Conservation (phyloP, 2,888 invertebrate genomes). For the Phengaris alcon region DNA sequence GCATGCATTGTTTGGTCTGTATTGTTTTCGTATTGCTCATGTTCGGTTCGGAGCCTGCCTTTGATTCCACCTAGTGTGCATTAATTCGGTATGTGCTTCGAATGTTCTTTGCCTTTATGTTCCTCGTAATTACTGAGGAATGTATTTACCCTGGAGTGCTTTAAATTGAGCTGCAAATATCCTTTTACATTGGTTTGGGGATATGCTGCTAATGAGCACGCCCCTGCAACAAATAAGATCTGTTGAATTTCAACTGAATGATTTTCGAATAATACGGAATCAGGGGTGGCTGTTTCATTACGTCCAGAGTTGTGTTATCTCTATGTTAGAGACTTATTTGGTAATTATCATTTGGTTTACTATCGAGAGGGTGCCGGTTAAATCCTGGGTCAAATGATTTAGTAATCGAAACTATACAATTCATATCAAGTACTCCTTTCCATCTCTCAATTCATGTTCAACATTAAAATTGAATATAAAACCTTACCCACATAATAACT, state of each 20-base stretch:
- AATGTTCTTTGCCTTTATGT: slow-evolving; percentile 23
- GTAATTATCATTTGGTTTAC: no score
- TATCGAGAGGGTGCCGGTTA: no score
- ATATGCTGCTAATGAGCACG: not conserved
- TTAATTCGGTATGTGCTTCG: slow-evolving; percentile 35
- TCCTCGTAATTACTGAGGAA: slow-evolving; percentile 15
- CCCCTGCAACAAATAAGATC: not conserved
- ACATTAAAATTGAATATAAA: not conserved
- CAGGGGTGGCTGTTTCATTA: not conserved
- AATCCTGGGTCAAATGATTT: no score
- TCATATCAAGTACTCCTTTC: not conserved
- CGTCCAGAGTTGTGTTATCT: not conserved
- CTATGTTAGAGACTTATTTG: no score
- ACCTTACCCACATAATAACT: not conserved
- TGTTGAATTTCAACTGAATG: not conserved
- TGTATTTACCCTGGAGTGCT: not conserved
- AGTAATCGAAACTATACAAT: no score
- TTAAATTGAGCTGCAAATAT: slow-evolving; percentile 15
- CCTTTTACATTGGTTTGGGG: slow-evolving; percentile 8
- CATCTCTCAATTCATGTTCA: not conserved
- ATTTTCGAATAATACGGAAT: not conserved
- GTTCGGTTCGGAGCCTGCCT: slow-evolving; percentile 37
- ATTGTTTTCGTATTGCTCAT: slow-evolving; percentile 38
- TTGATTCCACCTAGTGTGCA: slow-evolving; percentile 35
- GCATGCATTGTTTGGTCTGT: slow-evolving; percentile 41